Evolutionary conservation across 2,888 invertebrate genomes (phyloP).

Genomic region (Phortica okadai): DNA sequence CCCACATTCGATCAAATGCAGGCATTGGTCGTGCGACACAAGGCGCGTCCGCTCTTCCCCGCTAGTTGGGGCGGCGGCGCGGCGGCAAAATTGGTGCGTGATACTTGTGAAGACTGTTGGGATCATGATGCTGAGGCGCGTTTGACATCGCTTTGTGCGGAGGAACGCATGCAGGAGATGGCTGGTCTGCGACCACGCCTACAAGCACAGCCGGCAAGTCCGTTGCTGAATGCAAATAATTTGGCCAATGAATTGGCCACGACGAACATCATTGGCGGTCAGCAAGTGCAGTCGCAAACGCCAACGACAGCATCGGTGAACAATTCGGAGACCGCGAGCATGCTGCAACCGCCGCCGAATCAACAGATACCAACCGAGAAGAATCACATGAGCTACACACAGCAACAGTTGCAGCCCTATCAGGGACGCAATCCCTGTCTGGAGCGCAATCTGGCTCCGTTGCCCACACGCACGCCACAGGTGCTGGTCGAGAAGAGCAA

Average conservation of each 20-base stretch:
- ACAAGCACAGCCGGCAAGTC: slow-evolving; percentile 71
- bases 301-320: slow-evolving; percentile 59
- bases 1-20: slow-evolving; percentile 93
- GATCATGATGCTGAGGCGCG: slow-evolving; percentile 97
- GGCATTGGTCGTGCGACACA: slow-evolving; percentile 90
- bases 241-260: slow-evolving; percentile 53
- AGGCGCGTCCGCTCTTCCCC: slow-evolving; percentile 87
- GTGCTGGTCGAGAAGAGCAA: slow-evolving; percentile 74
- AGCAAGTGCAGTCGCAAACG: slow-evolving; percentile 39
- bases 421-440: slow-evolving; percentile 91
- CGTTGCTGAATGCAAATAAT: slow-evolving; percentile 73
- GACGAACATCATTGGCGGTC: slow-evolving; percentile 32
- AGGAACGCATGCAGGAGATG: slow-evolving; percentile 88
- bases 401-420: slow-evolving; percentile 86
- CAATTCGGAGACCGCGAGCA: slow-evolving; percentile 62
- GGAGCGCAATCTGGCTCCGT: slow-evolving; percentile 82
- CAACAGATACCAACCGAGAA: slow-evolving; percentile 74
- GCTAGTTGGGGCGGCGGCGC: slow-evolving; percentile 80
- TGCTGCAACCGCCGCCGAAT: slow-evolving; percentile 74
- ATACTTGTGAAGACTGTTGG: slow-evolving; percentile 98
- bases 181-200: slow-evolving; percentile 79
- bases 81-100: slow-evolving; percentile 84
- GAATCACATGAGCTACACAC: slow-evolving; percentile 74
- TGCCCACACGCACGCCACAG: slow-evolving; percentile 62
- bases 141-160: slow-evolving; percentile 93